Percentiles rank a stretch among this genome's conserved stretches.
Evolutionary conservation across 2,888 invertebrate genomes (phyloP).

Genomic region (Labia minor): DNA sequence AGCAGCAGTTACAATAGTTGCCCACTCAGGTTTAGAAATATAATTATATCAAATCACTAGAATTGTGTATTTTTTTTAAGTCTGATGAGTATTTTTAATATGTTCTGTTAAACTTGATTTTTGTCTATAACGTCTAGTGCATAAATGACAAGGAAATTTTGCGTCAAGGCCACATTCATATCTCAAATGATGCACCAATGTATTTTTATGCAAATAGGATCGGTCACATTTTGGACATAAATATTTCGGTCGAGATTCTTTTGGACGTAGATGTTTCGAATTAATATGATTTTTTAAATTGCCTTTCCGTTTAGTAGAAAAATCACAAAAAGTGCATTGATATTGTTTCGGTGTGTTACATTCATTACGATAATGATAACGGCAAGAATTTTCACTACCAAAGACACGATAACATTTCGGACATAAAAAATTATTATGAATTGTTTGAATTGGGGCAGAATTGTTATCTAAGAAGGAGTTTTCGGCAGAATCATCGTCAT

Average conservation of each 20-base stretch:
- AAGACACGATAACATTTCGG: not conserved
- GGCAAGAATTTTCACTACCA: not conserved
- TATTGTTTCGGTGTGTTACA: not conserved
- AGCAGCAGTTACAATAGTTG: too few species aligned
- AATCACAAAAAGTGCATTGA: not conserved
- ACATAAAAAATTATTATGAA: not conserved
- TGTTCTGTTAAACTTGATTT: not conserved
- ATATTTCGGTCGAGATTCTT: not conserved
- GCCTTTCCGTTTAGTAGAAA: not conserved
- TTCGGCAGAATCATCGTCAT: not conserved
- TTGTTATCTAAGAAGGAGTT: not conserved
- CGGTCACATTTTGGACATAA: not conserved
- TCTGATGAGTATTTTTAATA: not conserved
- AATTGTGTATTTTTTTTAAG: too few species aligned
- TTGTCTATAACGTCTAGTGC: not conserved
- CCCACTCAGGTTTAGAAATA: too few species aligned
- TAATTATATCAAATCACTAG: too few species aligned
- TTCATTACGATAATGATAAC: conserved; percentile 1
- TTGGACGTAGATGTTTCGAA: not conserved
- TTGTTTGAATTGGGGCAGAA: not conserved
- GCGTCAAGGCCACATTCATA: not conserved
- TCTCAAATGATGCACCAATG: not conserved
- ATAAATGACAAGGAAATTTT: not conserved
- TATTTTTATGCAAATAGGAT: not conserved
- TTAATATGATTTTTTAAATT: conserved; percentile 6